A percentile compares a stretch with the other conserved stretches of the same genome.
phyloP scores from a whole-genome alignment of 2,113 vertebrate genomes.

The Setophaga kirtlandii region DNA sequence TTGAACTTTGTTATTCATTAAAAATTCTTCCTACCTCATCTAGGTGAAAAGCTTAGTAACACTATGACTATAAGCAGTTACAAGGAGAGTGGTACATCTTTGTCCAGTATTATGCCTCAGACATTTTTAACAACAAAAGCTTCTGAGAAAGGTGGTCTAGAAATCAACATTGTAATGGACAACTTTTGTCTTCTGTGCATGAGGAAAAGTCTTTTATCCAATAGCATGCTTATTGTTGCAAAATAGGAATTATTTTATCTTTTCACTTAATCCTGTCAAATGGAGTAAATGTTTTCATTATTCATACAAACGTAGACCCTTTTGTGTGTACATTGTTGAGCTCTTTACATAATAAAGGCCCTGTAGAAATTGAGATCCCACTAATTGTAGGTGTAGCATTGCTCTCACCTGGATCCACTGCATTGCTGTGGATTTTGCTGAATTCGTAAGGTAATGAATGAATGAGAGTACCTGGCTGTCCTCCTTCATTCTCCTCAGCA shows the following conservation, averaged over 20 bases:
- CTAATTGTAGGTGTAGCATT: not conserved
- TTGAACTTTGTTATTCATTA: not conserved
- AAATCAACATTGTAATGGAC: not conserved
- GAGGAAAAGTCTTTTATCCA: not conserved
- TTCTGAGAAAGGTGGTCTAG: not conserved
- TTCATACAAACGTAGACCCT: not conserved
- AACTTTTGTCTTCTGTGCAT: not conserved
- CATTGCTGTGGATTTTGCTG: not conserved
- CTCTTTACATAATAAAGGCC: not conserved
- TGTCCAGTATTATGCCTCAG: not conserved
- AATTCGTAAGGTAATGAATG: not conserved
- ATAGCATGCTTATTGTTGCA: not conserved
- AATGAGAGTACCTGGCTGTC: not conserved
- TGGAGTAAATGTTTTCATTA: not conserved
- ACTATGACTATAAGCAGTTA: not conserved
- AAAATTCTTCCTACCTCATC: not conserved
- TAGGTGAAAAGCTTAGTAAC: not conserved
- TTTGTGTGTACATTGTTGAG: not conserved
- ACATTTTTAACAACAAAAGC: not conserved
- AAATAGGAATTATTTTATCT: not conserved
- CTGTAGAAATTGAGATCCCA: not conserved
- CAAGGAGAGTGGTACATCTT: not conserved
- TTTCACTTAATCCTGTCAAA: not conserved
- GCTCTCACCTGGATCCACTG: not conserved
- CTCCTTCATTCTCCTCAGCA: not conserved